These are phyloP conservation scores for Apeltes quadracus DNA, from an alignment of 2,113 vertebrate species.

Conservation along the genomic window DNA sequence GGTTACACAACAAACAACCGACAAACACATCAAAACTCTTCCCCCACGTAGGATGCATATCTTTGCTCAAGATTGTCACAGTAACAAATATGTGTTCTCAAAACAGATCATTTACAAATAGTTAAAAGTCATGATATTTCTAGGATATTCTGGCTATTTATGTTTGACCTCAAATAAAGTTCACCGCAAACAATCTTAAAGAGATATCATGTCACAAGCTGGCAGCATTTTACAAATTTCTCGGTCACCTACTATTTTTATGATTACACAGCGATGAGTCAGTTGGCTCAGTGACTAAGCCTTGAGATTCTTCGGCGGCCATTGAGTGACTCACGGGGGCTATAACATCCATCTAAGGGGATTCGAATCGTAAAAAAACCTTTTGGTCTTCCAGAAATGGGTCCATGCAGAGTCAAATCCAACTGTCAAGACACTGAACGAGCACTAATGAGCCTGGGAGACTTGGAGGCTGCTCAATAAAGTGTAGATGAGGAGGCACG, in stretches of 20 bases:
- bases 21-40: background rate
- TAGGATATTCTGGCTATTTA: slow-evolving; percentile 27
- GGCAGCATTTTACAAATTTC: slow-evolving; percentile 11
- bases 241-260: slow-evolving; percentile 13
- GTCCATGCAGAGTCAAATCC: slow-evolving; percentile 6
- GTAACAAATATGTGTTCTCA: slow-evolving; percentile 28
- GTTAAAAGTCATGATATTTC: slow-evolving; percentile 31
- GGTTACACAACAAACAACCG: background rate
- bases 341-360: slow-evolving; percentile 19
- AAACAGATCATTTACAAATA: slow-evolving; percentile 25
- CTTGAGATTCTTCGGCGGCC: slow-evolving; percentile 20
- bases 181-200: slow-evolving; percentile 13
- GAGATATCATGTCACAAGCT: slow-evolving; percentile 8
- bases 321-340: background rate
- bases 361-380: slow-evolving; percentile 29
- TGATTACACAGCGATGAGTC: slow-evolving; percentile 34
- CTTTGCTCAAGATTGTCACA: background rate
- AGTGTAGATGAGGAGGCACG: slow-evolving; percentile 40
- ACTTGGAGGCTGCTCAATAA: slow-evolving; percentile 54
- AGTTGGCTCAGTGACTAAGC: slow-evolving; percentile 27
- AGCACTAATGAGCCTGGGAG: slow-evolving; percentile 55
- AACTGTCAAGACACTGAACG: slow-evolving; percentile 20
- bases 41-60: background rate
- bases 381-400: slow-evolving; percentile 41
- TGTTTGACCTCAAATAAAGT: slow-evolving; percentile 19